Evolutionary conservation across 2,888 invertebrate genomes (phyloP).

Genomic region (Xylocampa areola): DNA sequence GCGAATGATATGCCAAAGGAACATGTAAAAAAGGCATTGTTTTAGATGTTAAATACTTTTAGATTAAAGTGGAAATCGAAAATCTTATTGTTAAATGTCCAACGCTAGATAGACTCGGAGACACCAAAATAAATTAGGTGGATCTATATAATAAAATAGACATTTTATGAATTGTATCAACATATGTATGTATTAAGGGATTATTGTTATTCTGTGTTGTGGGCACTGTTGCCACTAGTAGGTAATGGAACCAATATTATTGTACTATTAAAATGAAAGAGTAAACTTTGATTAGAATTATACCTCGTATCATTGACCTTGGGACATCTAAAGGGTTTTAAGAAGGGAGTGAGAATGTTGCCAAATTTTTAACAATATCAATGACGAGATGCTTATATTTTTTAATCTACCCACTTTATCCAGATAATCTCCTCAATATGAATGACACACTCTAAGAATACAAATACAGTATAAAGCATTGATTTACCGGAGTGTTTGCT

Average conservation of each 20-base stretch:
- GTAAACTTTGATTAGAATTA: constrained; percentile 55
- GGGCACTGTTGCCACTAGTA: constrained; percentile 66
- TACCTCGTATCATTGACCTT: constrained; percentile 53
- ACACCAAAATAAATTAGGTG: constrained; percentile 67
- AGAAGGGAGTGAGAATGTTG: constrained; percentile 69
- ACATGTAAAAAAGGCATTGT: constrained; percentile 62
- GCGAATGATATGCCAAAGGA: constrained; percentile 66
- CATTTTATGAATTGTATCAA: constrained; percentile 59
- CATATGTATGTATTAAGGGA: constrained; percentile 60
- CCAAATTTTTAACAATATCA: constrained; percentile 74
- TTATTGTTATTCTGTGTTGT: constrained; percentile 65
- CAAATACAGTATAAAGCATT: constrained; percentile 22
- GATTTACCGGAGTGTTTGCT: constrained; percentile 4
- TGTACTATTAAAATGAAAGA: constrained; percentile 53
- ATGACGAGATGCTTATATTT: constrained; percentile 67
- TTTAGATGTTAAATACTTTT: constrained; percentile 60
- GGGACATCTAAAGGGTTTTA: constrained; percentile 46
- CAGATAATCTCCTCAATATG: constrained; percentile 42
- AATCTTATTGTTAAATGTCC: constrained; percentile 63
- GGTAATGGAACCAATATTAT: constrained; percentile 62
- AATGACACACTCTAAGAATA: constrained; percentile 36
- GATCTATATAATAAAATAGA: constrained; percentile 56
- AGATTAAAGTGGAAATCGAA: constrained; percentile 55
- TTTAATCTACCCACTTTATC: constrained; percentile 63
- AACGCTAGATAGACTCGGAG: constrained; percentile 68